These are phyloP conservation scores for Triplophysa yarkandensis DNA, from an alignment of 2,797 vertebrate genomes.

Conservation along the genomic window DNA sequence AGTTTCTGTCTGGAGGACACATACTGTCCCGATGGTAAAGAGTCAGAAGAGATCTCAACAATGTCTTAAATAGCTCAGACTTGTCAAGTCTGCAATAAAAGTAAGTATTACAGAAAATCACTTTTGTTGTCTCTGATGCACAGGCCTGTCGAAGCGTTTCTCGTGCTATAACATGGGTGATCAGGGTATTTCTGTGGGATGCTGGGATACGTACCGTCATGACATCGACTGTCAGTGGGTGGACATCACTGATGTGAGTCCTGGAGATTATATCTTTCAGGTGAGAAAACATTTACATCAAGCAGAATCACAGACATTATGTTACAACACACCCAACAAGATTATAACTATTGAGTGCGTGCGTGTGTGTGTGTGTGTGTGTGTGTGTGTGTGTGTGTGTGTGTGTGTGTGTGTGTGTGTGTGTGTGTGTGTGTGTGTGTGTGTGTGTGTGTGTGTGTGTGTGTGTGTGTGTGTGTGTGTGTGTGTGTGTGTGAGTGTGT, in stretches of 20 bases:
- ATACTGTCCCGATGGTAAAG: conserved; percentile 87
- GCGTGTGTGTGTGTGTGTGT: not conserved
- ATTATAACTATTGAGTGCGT: too few species aligned
- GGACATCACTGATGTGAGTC: conserved; percentile 87
- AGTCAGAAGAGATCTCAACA: too few species aligned
- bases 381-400: too few species aligned
- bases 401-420: too few species aligned
- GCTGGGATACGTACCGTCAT: conserved; percentile 95
- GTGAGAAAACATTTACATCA: conserved; percentile 63
- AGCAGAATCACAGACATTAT: not conserved
- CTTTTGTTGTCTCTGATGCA: conserved; percentile 17
- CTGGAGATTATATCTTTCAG: conserved; percentile 94
- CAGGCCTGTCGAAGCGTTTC: conserved; percentile 85
- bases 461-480: too few species aligned
- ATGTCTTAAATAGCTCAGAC: too few species aligned
- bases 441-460: not conserved
- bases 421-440: too few species aligned
- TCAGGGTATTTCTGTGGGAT: conserved; percentile 90
- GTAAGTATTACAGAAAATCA: too few species aligned
- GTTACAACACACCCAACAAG: not conserved
- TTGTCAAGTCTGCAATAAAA: too few species aligned
- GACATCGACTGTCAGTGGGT: conserved; percentile 98
- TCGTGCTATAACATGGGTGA: conserved; percentile 94
- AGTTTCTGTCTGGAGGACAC: conserved; percentile 98
- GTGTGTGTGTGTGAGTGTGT: too few species aligned